These are phyloP conservation scores for Myotis davidii DNA, from an alignment of 2,113 vertebrate genomes.

Conservation along the genomic window DNA sequence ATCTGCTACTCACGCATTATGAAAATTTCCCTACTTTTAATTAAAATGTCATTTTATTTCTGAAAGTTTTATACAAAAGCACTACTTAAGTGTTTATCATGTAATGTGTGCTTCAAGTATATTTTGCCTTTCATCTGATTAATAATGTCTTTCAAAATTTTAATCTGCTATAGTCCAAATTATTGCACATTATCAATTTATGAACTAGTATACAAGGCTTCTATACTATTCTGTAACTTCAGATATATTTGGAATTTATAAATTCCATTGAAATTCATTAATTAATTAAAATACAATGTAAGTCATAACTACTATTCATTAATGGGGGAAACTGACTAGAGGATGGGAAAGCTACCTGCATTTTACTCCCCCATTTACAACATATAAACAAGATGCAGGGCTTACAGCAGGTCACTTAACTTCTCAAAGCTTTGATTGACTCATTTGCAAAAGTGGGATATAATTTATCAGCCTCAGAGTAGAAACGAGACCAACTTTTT, in stretches of 20 bases:
- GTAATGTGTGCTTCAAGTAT: neutral
- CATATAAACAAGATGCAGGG: neutral
- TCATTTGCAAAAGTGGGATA: neutral
- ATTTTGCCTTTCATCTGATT: neutral
- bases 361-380: neutral
- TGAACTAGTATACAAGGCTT: neutral
- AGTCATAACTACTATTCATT: neutral
- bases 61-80: neutral
- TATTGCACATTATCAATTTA: neutral
- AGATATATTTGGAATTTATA: neutral
- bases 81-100: neutral
- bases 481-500: neutral
- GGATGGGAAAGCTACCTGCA: neutral
- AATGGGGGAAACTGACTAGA: neutral
- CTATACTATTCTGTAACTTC: neutral
- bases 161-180: neutral
- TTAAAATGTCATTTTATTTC: slow-evolving; percentile 8
- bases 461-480: neutral
- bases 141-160: neutral
- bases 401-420: neutral
- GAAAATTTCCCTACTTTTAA: neutral
- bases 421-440: neutral
- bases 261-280: neutral
- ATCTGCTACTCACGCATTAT: neutral
- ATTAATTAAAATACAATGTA: neutral